Percentiles rank a stretch among this genome's conserved stretches.
Evolutionary conservation across 2,888 invertebrate genomes (phyloP).

Genomic region (Hyles lineata): DNA sequence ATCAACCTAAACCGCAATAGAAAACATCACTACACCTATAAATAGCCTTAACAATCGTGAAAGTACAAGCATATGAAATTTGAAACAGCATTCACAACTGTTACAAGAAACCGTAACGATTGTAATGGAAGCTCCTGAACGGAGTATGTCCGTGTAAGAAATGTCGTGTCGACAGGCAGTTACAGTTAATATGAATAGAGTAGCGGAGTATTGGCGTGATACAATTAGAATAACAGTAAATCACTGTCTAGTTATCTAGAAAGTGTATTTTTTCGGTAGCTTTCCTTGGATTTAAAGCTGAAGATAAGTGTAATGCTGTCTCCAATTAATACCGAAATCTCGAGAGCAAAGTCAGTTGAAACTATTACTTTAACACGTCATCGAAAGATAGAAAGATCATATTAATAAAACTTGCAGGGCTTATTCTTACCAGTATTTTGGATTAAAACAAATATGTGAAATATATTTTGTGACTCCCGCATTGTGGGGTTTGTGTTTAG

Average conservation of each 20-base stretch:
- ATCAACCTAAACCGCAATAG: not conserved
- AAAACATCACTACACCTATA: not conserved
- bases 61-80: constrained; percentile 22
- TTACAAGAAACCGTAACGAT: constrained; percentile 8
- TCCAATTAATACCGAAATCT: no score
- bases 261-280: constrained; percentile 4
- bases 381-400: no score
- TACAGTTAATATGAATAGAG: constrained; percentile 14
- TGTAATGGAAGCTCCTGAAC: constrained; percentile 18
- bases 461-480: no score
- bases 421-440: no score
- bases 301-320: no score
- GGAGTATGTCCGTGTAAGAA: not conserved
- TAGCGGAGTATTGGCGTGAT: constrained; percentile 17
- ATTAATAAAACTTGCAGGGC: no score
- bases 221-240: constrained; percentile 19
- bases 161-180: constrained; percentile 5
- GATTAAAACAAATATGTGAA: no score
- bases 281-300: not conserved
- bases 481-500: no score
- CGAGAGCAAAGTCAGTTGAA: no score
- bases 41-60: not conserved
- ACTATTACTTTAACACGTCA: no score
- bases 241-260: constrained; percentile 17
- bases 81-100: constrained; percentile 14